Evolutionary conservation across 2,888 invertebrate genomes (phyloP).

Genomic region (Campopleginae sp.): DNA sequence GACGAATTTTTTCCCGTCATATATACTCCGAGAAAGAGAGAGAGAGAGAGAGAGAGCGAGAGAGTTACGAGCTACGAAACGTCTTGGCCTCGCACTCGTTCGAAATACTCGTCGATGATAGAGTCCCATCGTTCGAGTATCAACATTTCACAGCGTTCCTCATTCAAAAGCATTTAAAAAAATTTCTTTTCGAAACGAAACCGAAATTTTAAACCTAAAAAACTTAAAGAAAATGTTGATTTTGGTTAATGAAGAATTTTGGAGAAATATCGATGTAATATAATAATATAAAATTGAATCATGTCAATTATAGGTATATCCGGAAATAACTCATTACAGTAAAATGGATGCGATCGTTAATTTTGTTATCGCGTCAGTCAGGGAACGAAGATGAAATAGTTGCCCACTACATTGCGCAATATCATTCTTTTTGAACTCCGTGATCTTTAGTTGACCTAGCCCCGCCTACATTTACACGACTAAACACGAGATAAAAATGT

Average conservation of each 20-base stretch:
- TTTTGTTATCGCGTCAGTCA: background rate
- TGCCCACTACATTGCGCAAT: background rate
- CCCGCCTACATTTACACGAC: constrained; percentile 9
- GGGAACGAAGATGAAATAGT: background rate
- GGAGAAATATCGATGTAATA: background rate
- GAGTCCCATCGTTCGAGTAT: too few species aligned
- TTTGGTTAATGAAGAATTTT: background rate
- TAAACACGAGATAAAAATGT: constrained; percentile 9
- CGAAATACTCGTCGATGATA: background rate
- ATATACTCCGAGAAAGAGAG: background rate
- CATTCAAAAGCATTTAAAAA: background rate
- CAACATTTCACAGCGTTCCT: background rate
- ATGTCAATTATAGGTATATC: background rate
- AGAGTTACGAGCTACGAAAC: background rate
- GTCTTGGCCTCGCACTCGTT: background rate
- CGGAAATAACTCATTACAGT: background rate
- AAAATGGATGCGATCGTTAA: background rate
- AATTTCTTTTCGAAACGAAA: background rate
- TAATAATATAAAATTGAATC: background rate
- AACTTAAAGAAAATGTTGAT: background rate
- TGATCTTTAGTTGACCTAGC: background rate
- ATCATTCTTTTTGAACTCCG: background rate
- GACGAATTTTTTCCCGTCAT: constrained; percentile 25
- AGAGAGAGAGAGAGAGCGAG: background rate
- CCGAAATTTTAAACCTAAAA: background rate